Base-by-base conservation (phyloP, 1,140 invertebrate genomes). In the Scaptodrosophila lebanonensis region DNA sequence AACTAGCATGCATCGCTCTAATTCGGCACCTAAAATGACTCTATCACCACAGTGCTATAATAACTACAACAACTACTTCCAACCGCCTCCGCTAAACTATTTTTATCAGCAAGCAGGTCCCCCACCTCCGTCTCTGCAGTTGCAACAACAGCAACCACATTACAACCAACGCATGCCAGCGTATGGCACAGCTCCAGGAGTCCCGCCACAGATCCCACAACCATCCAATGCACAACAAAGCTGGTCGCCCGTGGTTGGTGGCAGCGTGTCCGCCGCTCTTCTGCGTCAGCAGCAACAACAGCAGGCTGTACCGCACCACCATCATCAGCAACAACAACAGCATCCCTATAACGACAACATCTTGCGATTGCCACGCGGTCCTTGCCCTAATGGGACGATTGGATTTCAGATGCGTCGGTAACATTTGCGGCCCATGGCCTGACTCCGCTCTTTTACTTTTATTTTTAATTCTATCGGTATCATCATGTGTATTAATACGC, bases 331-430 rank as follows among this genome's bases (percentile, higher is more conserved):
- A 8, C 71, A 49, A 7, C 71, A 50, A 11, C 40, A 42, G n/a
- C 45, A 70, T 67, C 47, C 52, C 1, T 67, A 88, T 1, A 88
- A 88, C 22, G 88, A 90, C n/a, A 87, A 88, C 22, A 85, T 90
- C 11, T 87, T 91, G 51, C 77, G 90, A 25, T 77, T 89, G 18
- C 90, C 90, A 2, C 72, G 88, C 40, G 89, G 89, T 8, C 90
- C 89, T 44, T 89, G 89, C 2, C 90, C 89, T 2, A 89, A 90
- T 57, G 89, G 89, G 15, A 89, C 89, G 18, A 88, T 88, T 83
- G 90, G 90, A 32, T 91, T 91, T 63, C 79, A 88, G 63, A 68
- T 88, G 68, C 85, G 87, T 54, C 89, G 90, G 89, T 90, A 91
- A 89, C 89, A 83, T 57, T 35, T 50, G 22, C 16, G 16, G 25